Evolutionary conservation across 2,797 vertebrate genomes (phyloP).

Genomic region (Salarias fasciatus): DNA sequence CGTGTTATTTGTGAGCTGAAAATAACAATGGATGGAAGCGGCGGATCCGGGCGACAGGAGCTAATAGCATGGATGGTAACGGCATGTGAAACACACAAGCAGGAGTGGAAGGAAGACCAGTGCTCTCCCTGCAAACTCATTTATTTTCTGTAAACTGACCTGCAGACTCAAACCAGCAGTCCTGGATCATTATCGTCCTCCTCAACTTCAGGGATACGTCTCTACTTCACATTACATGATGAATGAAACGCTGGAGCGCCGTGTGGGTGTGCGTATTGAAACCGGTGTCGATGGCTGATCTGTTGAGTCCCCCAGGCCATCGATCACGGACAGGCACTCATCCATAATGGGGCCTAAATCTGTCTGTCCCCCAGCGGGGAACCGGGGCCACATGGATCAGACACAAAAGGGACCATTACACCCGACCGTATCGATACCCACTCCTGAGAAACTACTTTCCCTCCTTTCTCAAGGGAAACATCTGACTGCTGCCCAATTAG

Average conservation of each 20-base stretch:
- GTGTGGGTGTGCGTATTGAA: conserved; percentile 13
- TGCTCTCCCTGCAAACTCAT: not conserved
- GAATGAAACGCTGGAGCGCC: conserved; percentile 49
- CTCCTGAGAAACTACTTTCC: conserved; percentile 65
- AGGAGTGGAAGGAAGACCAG: too few relatives aligned
- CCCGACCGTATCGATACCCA: conserved; percentile 64
- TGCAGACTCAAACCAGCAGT: conserved; percentile 22
- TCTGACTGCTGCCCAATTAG: conserved; percentile 50
- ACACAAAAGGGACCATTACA: conserved; percentile 68
- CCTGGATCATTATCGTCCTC: conserved; percentile 14
- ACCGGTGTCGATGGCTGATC: conserved; percentile 54
- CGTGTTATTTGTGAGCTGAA: conserved; percentile 9
- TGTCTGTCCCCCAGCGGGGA: conserved; percentile 61
- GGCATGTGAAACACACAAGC: conserved; percentile 5
- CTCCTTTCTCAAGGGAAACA: conserved; percentile 52
- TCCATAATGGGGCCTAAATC: conserved; percentile 64
- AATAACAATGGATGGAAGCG: conserved; percentile 24
- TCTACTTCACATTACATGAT: conserved; percentile 57
- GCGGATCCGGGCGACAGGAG: conserved; percentile 4
- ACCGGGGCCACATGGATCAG: conserved; percentile 54
- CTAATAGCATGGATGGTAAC: not conserved
- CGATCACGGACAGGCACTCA: conserved; percentile 57
- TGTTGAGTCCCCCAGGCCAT: conserved; percentile 49
- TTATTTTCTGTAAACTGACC: conserved; percentile 28
- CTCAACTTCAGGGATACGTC: conserved; percentile 31